Evolutionary conservation across 1,140 invertebrate genomes (phyloP), one percentile per base, ranked within the genome.

Genomic region (Drosophila bocqueti): DNA sequence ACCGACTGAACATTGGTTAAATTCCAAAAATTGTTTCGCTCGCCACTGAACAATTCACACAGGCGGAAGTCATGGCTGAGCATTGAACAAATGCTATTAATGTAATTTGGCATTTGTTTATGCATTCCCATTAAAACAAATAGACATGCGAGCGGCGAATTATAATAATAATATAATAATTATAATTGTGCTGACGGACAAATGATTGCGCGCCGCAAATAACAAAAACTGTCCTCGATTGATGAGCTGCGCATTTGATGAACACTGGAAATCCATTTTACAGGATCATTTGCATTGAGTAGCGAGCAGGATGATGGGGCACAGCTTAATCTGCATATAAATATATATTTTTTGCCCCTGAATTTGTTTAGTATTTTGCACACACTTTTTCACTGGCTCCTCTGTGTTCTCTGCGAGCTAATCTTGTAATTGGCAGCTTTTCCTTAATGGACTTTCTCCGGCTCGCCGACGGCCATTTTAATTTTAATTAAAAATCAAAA

Each of bases 101-200:
- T 90, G 78, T 85, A 85, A 85, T 89, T 90, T 87, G 69, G 76
- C 83, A 86, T 86, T 86, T 87, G 82, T 87, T 86, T 87, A 87
- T 86, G 79, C 75, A 86, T 76, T 79, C 69, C 62, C 69, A 87
- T 87, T 72, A 86, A 86, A 87, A 83, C 83, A 87, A 86, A 86
- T 86, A 79, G 84, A 65, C 69, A 68, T 55, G 66, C 63, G 10
- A 26, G 36, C 24, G 29, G 38, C 71, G 79, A 76, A 82, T 85
- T 59, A 86, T 71, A 74, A 86, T 74, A 86, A 85, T 82, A 78
- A 69, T 81, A 57, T 54, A 49, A 54, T 68, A 59, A 60, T 81
- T 68, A 76, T 76, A 81, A 59, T 81, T 57, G 62, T 63, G 59
- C 61, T 63, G 76, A 80, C 81, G 86, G 42, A 69, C 63, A 76